phyloP scores from a whole-genome alignment of 2,113 vertebrate species.

The Callionymus lyra region DNA sequence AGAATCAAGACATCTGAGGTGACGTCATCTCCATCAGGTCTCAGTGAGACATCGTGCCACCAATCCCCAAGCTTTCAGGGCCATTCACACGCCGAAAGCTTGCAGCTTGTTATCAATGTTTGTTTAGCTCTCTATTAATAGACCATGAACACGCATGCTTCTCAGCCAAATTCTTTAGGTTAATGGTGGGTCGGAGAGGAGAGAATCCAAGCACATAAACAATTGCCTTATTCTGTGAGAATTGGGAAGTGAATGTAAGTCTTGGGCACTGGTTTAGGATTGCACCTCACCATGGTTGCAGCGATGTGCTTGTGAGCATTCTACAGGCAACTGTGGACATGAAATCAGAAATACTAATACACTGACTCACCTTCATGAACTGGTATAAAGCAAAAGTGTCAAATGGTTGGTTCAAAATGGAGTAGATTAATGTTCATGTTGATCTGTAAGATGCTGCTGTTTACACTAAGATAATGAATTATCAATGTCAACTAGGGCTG shows the following conservation, averaged over 20 bases:
- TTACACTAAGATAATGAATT: no score
- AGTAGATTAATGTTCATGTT: no score
- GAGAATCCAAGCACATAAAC: slow-evolving; percentile 35
- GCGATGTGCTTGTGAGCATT: slow-evolving; percentile 9
- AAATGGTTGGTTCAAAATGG: no score
- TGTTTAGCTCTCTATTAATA: slow-evolving; percentile 55
- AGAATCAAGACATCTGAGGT: slow-evolving; percentile 32
- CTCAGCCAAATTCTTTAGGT: slow-evolving; percentile 53
- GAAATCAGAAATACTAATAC: no score
- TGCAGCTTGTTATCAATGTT: slow-evolving; percentile 43
- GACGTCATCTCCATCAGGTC: slow-evolving; percentile 30
- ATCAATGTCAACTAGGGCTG: no score
- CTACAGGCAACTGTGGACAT: background rate
- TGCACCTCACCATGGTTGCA: slow-evolving; percentile 21
- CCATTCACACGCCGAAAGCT: slow-evolving; percentile 33
- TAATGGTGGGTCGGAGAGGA: slow-evolving; percentile 37
- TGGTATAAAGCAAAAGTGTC: no score
- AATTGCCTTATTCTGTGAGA: slow-evolving; percentile 51
- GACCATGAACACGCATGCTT: slow-evolving; percentile 19
- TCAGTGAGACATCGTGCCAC: slow-evolving; percentile 26
- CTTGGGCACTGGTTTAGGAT: slow-evolving; percentile 28
- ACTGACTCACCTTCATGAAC: no score
- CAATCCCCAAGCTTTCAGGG: slow-evolving; percentile 30
- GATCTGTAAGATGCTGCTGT: no score
- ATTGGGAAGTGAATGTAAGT: slow-evolving; percentile 34